Percentiles rank a stretch among this genome's conserved stretches.
phyloP scores from a whole-genome alignment of 2,888 invertebrate genomes.

The Bombyx huttoni region DNA sequence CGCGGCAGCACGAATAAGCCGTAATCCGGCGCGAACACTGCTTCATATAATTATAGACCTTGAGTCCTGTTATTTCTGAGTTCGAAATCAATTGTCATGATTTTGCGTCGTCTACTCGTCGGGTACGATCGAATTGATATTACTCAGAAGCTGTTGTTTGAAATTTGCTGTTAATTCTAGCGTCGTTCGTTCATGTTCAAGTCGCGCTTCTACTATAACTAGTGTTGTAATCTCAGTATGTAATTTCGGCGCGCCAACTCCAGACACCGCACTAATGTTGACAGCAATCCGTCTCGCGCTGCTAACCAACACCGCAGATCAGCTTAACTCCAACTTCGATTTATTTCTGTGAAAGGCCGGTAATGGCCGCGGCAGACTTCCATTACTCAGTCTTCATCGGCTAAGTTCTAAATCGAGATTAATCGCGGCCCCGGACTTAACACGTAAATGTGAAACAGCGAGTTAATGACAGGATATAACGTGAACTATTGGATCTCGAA shows the following conservation, averaged over 20 bases:
- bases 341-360: slow-evolving; percentile 41
- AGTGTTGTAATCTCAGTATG: too few species aligned
- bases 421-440: too few species aligned
- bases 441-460: too few species aligned
- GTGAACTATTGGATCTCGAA: slow-evolving; percentile 40
- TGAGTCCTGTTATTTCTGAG: slow-evolving; percentile 52
- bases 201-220: too few species aligned
- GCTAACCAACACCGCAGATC: slow-evolving; percentile 64
- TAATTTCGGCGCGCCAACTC: slow-evolving; percentile 45
- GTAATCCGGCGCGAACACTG: slow-evolving; percentile 56
- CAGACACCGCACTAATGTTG: slow-evolving; percentile 67
- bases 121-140: slow-evolving; percentile 18
- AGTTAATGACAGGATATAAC: slow-evolving; percentile 64
- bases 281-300: slow-evolving; percentile 65
- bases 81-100: slow-evolving; percentile 55
- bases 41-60: slow-evolving; percentile 59
- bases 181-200: slow-evolving; percentile 19
- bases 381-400: slow-evolving; percentile 12
- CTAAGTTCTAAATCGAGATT: too few species aligned
- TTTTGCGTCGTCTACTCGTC: slow-evolving; percentile 44
- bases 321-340: slow-evolving; percentile 67
- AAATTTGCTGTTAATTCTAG: slow-evolving; percentile 33
- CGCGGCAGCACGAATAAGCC: slow-evolving; percentile 62
- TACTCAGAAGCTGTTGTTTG: slow-evolving; percentile 11
- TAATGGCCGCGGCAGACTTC: slow-evolving; percentile 28